Evolutionary conservation across 2,113 vertebrate genomes (phyloP).

Genomic region (Eretmochelys imbricata): DNA sequence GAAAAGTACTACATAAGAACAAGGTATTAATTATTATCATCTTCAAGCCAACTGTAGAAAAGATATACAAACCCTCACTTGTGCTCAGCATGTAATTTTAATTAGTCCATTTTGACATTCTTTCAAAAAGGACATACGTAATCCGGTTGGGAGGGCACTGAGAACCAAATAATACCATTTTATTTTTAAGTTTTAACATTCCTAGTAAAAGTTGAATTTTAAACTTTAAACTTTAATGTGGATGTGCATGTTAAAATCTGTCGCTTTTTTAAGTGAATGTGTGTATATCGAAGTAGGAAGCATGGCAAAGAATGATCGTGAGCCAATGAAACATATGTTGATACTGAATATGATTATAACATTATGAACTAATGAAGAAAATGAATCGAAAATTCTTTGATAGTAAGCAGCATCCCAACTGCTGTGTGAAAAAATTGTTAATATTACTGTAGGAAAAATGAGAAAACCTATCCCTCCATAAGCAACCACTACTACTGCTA

Average conservation of each 20-base stretch:
- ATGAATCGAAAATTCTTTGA: conserved; percentile 36
- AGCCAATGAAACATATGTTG: conserved; percentile 58
- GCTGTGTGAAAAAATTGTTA: not conserved
- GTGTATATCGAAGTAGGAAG: conserved; percentile 51
- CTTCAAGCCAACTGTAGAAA: not conserved
- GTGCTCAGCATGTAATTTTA: not conserved
- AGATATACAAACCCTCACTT: not conserved
- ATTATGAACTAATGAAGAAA: conserved; percentile 29
- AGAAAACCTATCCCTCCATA: not conserved
- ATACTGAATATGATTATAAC: conserved; percentile 21
- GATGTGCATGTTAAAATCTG: not conserved
- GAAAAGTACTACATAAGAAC: not conserved
- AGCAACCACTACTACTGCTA: not conserved
- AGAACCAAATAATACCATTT: too few species aligned
- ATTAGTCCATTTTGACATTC: not conserved
- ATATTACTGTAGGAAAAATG: not conserved
- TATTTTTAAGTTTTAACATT: too few species aligned
- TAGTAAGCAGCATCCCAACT: not conserved
- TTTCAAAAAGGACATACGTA: not conserved
- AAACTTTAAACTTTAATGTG: conserved; percentile 26
- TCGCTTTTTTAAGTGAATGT: conserved; percentile 9
- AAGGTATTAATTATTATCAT: not conserved
- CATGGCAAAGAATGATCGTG: conserved; percentile 25
- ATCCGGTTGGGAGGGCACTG: too few species aligned
- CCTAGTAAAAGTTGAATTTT: too few species aligned